Percentiles rank a stretch among this genome's conserved stretches.
These are phyloP conservation scores for Rhabdomys dilectus DNA, from an alignment of 2,113 vertebrate species.

Conservation along the genomic window DNA sequence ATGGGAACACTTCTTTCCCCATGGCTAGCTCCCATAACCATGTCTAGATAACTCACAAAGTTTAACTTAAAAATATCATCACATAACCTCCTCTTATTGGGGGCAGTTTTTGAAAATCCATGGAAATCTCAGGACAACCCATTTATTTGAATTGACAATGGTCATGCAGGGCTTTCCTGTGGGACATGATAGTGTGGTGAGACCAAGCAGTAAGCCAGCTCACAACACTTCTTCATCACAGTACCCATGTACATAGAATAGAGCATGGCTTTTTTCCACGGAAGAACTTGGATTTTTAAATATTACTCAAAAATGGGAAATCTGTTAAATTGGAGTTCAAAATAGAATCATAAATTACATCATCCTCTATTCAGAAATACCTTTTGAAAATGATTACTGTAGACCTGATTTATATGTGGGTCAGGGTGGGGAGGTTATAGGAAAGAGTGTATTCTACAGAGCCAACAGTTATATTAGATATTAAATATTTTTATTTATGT, in stretches of 20 bases:
- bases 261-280: not conserved
- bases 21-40: not conserved
- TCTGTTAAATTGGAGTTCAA: conserved; percentile 20
- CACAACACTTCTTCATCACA: accelerated
- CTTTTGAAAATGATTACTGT: not conserved
- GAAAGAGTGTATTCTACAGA: not conserved
- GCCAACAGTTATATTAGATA: not conserved
- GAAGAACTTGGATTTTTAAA: not conserved
- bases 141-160: not conserved
- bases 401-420: not conserved
- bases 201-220: not conserved
- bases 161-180: not conserved
- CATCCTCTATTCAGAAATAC: conserved; percentile 32
- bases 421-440: not conserved
- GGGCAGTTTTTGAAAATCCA: not conserved
- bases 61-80: not conserved
- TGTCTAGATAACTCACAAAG: not conserved
- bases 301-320: not conserved
- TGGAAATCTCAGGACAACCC: not conserved
- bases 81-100: not conserved
- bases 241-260: not conserved
- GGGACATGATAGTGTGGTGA: not conserved
- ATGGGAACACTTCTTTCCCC: not conserved
- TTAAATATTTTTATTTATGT: conserved; percentile 31
- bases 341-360: not conserved